Evolutionary conservation across 2,797 vertebrate genomes (phyloP).

Genomic region (Tapera naevia): DNA sequence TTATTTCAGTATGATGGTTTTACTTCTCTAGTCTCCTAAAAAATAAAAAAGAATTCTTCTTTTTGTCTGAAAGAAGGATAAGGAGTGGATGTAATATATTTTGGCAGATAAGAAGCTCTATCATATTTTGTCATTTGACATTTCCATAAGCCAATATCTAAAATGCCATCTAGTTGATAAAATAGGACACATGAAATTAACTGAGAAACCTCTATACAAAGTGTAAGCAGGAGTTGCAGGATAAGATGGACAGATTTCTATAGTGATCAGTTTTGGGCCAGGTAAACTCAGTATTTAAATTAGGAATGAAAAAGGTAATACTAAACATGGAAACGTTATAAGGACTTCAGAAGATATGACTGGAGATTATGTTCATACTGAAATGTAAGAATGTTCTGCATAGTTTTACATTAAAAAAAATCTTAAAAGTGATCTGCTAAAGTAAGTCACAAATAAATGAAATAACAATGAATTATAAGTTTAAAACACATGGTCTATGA

Average conservation of each 20-base stretch:
- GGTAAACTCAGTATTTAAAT: neutral
- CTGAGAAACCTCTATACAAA: neutral
- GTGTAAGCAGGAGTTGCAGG: neutral
- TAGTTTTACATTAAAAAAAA: neutral
- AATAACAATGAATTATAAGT: neutral
- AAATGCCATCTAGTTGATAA: neutral
- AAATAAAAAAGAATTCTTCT: rapidly evolving
- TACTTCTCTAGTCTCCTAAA: neutral
- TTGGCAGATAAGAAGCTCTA: neutral
- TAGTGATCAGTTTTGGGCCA: neutral
- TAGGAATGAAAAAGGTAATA: neutral
- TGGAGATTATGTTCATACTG: neutral
- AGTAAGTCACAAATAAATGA: neutral
- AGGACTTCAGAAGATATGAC: neutral
- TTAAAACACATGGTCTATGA: neutral
- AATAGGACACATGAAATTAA: neutral
- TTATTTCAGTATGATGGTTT: neutral
- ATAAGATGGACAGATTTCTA: neutral
- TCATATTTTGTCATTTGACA: neutral
- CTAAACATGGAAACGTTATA: neutral
- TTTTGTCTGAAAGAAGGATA: neutral
- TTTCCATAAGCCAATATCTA: neutral
- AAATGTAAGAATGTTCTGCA: neutral
- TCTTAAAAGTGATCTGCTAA: neutral
- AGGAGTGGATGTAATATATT: neutral